Base-by-base conservation (phyloP, 2,113 vertebrate genomes). In the Crotophaga sulcirostris region DNA sequence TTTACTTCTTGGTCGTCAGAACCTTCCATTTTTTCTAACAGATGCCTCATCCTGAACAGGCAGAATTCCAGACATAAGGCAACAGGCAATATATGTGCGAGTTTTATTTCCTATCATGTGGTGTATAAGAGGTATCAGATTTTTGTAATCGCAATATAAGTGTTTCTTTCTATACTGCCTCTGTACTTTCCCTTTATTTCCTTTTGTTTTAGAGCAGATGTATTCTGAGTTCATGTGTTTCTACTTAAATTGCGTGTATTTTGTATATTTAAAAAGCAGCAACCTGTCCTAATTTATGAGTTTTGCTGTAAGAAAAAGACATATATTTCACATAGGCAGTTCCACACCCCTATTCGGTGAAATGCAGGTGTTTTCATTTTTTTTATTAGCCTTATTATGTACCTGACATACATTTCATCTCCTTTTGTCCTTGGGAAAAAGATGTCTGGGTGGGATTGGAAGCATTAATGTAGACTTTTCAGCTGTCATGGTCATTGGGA, bases 361-460 rank as follows among this genome's bases (percentile, higher is more conserved):
- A 97, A 97, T 96, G 92, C 85, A 96, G 91, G 89, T 88, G 93
- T 94, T 96, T 97, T 95, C 76, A 74, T 84, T 89, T 96, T 93
- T 93, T 87, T 96, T 96, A 56, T 97, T 97, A 97, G 94, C 90
- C 94, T 97, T 98, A 97, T 97, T 98, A 98, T 95, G 95, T 97
- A 97, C 94, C 93, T 98, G 97, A 97, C 97, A 98, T 98, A 98
- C 95, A 97, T 99, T 98, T 99, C 94, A 97, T 98, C 97, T 98
- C 97, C 96, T 97, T 98, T 98, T 98, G 98, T 99, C 98, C 98
- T 99, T 98, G 98, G 97, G 97, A 97, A 97, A 97, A 97, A 97
- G 97, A 97, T 97, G 74, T 96, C 97, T 98, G 97, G 97, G 95
- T 97, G 94, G 97, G 97, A 98, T 97, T 98, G 97, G 98, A 98